Conservation (phyloP, 2,113 vertebrate genomes). For the Oncorhynchus tshawytscha region DNA sequence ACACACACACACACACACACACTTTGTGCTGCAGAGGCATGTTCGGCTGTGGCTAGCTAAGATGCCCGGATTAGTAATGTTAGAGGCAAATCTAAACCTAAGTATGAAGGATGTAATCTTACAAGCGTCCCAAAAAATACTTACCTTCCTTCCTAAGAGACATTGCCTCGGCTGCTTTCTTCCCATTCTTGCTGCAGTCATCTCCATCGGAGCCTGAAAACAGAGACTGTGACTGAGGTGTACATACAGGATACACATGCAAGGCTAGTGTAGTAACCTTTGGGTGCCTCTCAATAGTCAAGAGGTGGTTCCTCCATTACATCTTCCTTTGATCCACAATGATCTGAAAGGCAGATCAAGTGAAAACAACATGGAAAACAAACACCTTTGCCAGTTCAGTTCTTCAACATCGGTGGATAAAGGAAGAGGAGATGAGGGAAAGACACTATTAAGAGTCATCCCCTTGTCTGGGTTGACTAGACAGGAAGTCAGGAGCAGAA, state of each 20-base stretch:
- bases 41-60: too few species aligned
- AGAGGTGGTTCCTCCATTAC: neutral
- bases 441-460: too few species aligned
- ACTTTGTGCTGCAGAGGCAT: too few species aligned
- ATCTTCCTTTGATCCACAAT: neutral
- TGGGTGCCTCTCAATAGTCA: neutral
- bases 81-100: neutral
- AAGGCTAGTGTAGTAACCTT: neutral
- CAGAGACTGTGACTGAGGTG: neutral
- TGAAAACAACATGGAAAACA: neutral
- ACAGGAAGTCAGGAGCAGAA: neutral
- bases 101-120: neutral
- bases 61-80: too few species aligned
- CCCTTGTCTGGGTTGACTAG: too few species aligned
- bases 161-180: slow-evolving; percentile 87
- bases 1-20: too few species aligned
- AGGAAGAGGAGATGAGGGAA: neutral
- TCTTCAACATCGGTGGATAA: neutral
- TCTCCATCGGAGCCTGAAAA: slow-evolving; percentile 79
- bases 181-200: slow-evolving; percentile 81
- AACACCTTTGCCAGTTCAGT: too few species aligned
- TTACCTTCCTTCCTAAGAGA: slow-evolving; percentile 92
- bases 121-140: neutral
- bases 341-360: neutral
- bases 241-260: neutral